Conservation (phyloP, 2,797 vertebrate species). For the Melopsittacus undulatus region DNA sequence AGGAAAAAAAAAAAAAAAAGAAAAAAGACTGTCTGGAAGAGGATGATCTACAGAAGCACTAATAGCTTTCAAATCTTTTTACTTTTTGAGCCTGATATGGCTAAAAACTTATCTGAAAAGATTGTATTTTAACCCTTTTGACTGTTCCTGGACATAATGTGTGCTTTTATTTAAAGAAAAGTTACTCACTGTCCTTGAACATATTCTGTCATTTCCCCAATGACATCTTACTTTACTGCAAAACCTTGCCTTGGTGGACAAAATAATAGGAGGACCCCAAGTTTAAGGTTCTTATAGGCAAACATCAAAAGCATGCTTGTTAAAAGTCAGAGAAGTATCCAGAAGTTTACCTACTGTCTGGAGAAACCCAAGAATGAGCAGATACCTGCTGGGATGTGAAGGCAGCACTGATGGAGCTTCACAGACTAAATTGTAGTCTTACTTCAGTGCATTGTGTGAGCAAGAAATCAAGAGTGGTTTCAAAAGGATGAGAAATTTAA, state of each 20-base stretch:
- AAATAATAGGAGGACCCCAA: conserved; percentile 47
- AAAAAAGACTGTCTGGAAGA: conserved; percentile 74
- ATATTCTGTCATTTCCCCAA: conserved; percentile 44
- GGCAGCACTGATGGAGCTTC: neutral
- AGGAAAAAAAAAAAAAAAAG: neutral
- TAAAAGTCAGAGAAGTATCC: conserved; percentile 25
- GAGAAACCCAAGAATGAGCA: conserved; percentile 16
- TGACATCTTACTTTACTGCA: conserved; percentile 43
- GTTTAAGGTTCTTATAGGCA: conserved; percentile 49
- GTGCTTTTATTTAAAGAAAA: conserved; percentile 63
- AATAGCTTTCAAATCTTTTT: conserved; percentile 81
- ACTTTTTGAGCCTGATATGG: conserved; percentile 74
- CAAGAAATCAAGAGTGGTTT: neutral
- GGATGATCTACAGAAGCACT: conserved; percentile 76
- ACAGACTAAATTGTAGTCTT: neutral
- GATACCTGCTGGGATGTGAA: conserved; percentile 37
- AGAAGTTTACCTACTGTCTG: conserved; percentile 47
- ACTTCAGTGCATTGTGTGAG: neutral
- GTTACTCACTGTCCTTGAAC: conserved; percentile 52
- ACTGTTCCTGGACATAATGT: conserved; percentile 52
- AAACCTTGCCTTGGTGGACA: conserved; percentile 47
- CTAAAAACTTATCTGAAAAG: conserved; percentile 69
- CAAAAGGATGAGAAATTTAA: neutral
- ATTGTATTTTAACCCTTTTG: conserved; percentile 77
- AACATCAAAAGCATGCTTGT: conserved; percentile 29